Evolutionary conservation across 2,797 vertebrate species (phyloP), one percentile per base, ranked within the genome.

Genomic region (Bovichtus diacanthus): DNA sequence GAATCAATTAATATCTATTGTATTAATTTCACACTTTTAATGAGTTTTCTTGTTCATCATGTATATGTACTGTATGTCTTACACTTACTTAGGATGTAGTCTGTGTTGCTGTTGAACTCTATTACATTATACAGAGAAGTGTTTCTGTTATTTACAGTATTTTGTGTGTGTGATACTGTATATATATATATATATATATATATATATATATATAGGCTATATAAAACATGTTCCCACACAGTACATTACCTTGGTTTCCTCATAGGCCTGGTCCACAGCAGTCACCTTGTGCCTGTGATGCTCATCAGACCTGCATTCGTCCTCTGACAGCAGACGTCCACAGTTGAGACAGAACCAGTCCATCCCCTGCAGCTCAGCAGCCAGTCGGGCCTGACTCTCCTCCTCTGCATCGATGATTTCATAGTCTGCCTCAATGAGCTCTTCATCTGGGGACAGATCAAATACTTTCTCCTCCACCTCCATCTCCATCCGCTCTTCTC

Each of bases 331-430:
- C 74, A 96, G 95, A 86, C 93, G 93, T 77, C 88, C 96, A 86
- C 98, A 99, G 54, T 93, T 93, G 56, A 95, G 87, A 87, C 98
- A 99, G 54, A 96, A 99, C 51, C 95, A 95, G 85, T 98, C 96
- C 88, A 95, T 88, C 68, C 95, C 96, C 23, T 88, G 71, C 77
- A 95, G 95, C 84, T 95, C 96, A 2, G 46, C 75, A 80, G 96
- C 95, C 76, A 77, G 23, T 90, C 92, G 76, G 90, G 92, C 85
- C 80, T 90, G 81, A 62, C 60, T 73, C 76, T 91, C 87, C 68
- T 95, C 95, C 72, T 96, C 95, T 51, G 91, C 92, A 74, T 96
- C 96, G 44, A 95, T 93, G 77, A 96, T 93, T 54, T 97, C 96
- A 92, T 96, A 96, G 19, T 92, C 95, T 27, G 88, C 93, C 70